Conservation (phyloP, 2,113 vertebrate species). For the Apeltes quadracus region DNA sequence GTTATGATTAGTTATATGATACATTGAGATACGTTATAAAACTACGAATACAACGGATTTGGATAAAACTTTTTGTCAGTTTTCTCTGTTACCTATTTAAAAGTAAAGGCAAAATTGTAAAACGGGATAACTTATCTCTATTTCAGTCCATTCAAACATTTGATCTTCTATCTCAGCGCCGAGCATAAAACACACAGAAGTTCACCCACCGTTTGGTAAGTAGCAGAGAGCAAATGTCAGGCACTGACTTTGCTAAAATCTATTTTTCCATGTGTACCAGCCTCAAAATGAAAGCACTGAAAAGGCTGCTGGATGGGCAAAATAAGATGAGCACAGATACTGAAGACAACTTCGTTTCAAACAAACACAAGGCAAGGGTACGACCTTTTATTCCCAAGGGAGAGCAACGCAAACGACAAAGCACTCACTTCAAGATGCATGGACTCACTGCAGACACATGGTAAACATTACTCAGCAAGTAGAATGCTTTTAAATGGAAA, state of each 20-base stretch:
- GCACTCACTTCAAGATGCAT: conserved; percentile 39
- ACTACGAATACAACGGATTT: background rate
- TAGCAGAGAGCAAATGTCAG: conserved; percentile 26
- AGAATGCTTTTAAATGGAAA: conserved; percentile 53
- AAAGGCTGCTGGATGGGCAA: conserved; percentile 30
- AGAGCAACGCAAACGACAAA: conserved; percentile 32
- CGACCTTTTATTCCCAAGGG: conserved; percentile 46
- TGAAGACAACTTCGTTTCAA: conserved; percentile 40
- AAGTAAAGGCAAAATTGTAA: background rate
- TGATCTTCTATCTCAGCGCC: conserved; percentile 8
- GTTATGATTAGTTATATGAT: too few relatives aligned
- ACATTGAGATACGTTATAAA: too few relatives aligned
- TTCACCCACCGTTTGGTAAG: background rate
- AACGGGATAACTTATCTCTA: background rate
- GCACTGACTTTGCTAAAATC: conserved; percentile 4
- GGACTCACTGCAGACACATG: conserved; percentile 61
- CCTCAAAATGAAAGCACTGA: conserved; percentile 22
- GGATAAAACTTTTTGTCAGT: background rate
- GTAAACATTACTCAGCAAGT: conserved; percentile 68
- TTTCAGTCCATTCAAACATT: conserved; percentile 9
- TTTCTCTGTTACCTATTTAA: background rate
- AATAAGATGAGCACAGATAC: conserved; percentile 31
- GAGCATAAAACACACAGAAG: conserved; percentile 17
- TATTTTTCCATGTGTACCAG: conserved; percentile 43
- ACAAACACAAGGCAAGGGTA: conserved; percentile 11